phyloP scores from a whole-genome alignment of 2,797 vertebrate species.

The Pangasius larnaudii region DNA sequence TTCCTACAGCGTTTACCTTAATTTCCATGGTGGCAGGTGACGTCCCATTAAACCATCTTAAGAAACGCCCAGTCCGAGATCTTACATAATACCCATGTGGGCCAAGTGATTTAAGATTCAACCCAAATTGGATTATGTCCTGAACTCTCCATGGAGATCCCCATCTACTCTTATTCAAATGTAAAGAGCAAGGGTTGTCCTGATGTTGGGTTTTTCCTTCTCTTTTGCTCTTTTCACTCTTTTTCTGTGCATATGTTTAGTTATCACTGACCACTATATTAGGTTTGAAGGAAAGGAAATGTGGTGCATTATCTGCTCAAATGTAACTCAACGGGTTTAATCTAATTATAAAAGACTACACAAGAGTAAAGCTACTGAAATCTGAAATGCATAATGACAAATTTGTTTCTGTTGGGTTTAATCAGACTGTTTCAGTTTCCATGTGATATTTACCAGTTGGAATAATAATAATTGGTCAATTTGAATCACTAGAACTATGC shows the following conservation, averaged over 20 bases:
- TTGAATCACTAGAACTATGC: neutral
- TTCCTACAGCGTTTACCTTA: neutral
- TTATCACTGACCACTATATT: neutral
- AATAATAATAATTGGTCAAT: slow-evolving; percentile 1
- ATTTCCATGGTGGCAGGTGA: slow-evolving; percentile 20
- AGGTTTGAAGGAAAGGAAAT: neutral
- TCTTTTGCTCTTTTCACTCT: neutral
- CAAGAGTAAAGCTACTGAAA: neutral
- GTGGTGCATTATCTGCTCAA: neutral
- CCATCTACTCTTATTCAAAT: slow-evolving; percentile 18
- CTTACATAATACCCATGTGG: slow-evolving; percentile 34
- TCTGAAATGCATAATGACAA: neutral
- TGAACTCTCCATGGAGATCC: slow-evolving; percentile 36
- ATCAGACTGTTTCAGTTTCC: slow-evolving; percentile 16
- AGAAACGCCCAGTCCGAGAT: neutral
- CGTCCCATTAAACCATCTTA: slow-evolving; percentile 20
- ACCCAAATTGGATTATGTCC: slow-evolving; percentile 45
- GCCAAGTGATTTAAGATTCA: slow-evolving; percentile 27
- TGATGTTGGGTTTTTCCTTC: neutral
- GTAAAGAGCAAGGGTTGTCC: slow-evolving; percentile 1
- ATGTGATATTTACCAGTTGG: neutral
- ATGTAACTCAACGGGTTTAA: neutral
- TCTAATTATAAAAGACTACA: neutral
- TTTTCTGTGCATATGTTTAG: neutral
- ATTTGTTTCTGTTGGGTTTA: neutral